Evolutionary conservation across 2,797 vertebrate species (phyloP).

Genomic region (Thamnophis elegans): DNA sequence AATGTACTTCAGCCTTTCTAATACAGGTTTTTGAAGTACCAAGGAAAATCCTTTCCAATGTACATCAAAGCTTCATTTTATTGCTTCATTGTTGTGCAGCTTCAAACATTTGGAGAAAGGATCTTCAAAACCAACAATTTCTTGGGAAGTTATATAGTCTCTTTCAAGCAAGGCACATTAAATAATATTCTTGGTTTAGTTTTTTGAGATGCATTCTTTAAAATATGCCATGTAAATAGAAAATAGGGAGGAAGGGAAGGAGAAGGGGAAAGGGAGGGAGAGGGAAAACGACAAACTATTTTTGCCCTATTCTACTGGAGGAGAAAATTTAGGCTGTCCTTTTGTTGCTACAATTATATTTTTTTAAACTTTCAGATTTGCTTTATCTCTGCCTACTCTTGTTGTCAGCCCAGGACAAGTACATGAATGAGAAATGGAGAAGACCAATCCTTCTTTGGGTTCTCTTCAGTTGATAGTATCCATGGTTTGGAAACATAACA

Average conservation of each 20-base stretch:
- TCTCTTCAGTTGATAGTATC: background rate
- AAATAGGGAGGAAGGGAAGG: background rate
- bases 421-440: background rate
- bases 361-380: background rate
- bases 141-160: background rate
- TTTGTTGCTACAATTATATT: background rate
- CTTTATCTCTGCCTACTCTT: background rate
- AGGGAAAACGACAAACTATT: background rate
- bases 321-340: background rate
- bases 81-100: background rate
- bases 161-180: background rate
- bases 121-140: background rate
- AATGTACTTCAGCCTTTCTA: slow-evolving; percentile 13
- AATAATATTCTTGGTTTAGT: background rate
- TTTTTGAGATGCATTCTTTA: background rate
- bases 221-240: background rate
- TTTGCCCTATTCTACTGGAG: background rate
- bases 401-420: background rate
- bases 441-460: background rate
- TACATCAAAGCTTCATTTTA: background rate
- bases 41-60: slow-evolving; percentile 8
- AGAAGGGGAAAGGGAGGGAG: too few relatives aligned
- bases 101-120: background rate
- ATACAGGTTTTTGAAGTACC: background rate
- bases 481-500: background rate